Evolutionary conservation across 2,888 invertebrate species (phyloP), one percentile per base, ranked within the genome.

Genomic region (Beris morrisii): DNA sequence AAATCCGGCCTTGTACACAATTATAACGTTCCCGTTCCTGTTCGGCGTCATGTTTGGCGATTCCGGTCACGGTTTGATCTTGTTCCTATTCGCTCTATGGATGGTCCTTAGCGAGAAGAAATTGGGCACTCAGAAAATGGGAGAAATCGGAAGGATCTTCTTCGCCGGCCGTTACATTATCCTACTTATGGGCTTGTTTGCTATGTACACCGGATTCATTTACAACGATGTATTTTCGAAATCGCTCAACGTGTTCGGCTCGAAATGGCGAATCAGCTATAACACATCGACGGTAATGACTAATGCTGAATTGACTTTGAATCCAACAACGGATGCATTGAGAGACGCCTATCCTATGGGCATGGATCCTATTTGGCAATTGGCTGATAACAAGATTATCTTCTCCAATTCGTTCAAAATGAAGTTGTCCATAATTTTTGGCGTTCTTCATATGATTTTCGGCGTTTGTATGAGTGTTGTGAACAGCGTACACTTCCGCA

Each of bases 221-320:
- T 99, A 99, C 84, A 99, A 99, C 81, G 99, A 99, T 79, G 83
- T 93, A 46, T 99, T 97, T 84, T 95, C 97, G 43, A 97, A 97
- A 78, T 93, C 96, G 1, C 78, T 97, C 72, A 98, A 97, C 78
- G 85, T 98, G 50, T 98, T 98, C 81, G 94, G 95, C 0, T 92
- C 95, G 0, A 84, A 89, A 61, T 98, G 97, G 97, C 75, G 76
- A 6, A 83, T 83, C 56, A 83, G 82, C 71, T 87, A 86, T 73
- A 84, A 87, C 73, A 75, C 77, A 22, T 79, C 82, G 0, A 85
- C 84, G 0, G 73, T 85, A 4, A 65, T 73, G 50, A 38, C 73
- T 0, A 83, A 85, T 72, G 74, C 79, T 56, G 72, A 82, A 57
- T 73, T 89, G 55, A 84, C 86, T 74, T 75, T 92, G 58, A 84